A percentile compares a stretch with the other conserved stretches of the same genome.
These are phyloP conservation scores for Elysia chlorotica DNA, from an alignment of 1,140 invertebrate species.

Conservation along the genomic window DNA sequence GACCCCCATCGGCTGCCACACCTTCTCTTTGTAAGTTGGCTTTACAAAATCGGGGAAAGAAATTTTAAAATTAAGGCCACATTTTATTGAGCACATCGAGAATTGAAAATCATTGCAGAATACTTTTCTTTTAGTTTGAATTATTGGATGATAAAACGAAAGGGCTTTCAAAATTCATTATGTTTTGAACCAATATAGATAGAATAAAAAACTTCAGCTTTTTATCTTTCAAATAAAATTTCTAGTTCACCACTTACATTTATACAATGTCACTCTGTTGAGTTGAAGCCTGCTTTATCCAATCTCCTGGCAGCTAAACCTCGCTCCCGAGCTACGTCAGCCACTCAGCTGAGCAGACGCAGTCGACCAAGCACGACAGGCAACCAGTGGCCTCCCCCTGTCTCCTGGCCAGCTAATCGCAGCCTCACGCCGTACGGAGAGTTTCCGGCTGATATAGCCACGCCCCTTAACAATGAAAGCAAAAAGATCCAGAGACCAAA, in stretches of 20 bases:
- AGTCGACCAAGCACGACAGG: conserved; percentile 26
- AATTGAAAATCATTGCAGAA: too few species aligned
- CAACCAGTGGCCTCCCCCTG: conserved; percentile 39
- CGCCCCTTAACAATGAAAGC: conserved; percentile 26
- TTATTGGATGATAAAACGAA: too few species aligned
- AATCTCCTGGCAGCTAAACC: conserved; percentile 24
- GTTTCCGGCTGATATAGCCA: conserved; percentile 9
- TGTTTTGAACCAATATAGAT: too few species aligned
- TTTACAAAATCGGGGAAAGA: too few species aligned
- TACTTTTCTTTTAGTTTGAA: too few species aligned
- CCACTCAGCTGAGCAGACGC: conserved; percentile 22
- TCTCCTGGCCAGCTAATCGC: conserved; percentile 37
- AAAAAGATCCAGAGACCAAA: conserved; percentile 48
- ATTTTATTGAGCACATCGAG: not conserved
- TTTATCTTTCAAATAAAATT: too few species aligned
- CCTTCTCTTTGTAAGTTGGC: conserved; percentile 8
- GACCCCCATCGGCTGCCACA: not conserved
- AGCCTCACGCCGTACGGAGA: conserved; percentile 32
- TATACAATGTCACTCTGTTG: too few species aligned
- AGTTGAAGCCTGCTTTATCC: too few species aligned
- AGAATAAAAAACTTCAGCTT: too few species aligned
- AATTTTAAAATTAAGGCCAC: not conserved
- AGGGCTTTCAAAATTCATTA: too few species aligned
- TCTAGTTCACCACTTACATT: too few species aligned
- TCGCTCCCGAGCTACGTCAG: conserved; percentile 30